Evolutionary conservation across 2,888 invertebrate genomes (phyloP).

Genomic region (Tipula unca): DNA sequence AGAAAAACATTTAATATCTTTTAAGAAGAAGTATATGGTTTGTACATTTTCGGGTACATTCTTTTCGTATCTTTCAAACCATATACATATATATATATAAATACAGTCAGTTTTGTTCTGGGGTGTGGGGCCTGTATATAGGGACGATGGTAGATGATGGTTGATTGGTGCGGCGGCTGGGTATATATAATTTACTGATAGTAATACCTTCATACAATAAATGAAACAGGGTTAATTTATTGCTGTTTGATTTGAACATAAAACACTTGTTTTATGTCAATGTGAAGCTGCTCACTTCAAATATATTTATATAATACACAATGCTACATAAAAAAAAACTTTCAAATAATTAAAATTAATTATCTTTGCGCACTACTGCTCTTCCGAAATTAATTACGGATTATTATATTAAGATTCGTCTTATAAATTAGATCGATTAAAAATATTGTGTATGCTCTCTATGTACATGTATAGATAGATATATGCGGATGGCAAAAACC

Average conservation of each 20-base stretch:
- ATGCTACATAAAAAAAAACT: not conserved
- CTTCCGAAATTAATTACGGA: slow-evolving; percentile 14
- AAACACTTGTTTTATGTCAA: slow-evolving; percentile 14
- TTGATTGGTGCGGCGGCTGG: not conserved
- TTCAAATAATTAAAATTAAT: slow-evolving; percentile 14
- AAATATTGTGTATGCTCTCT: not conserved
- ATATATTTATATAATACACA: not conserved
- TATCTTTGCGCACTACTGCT: slow-evolving; percentile 8
- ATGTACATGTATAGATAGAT: not conserved
- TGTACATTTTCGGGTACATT: not conserved
- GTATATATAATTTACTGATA: not conserved
- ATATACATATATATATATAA: not conserved
- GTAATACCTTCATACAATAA: not conserved
- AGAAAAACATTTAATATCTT: slow-evolving; percentile 14
- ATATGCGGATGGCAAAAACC: not conserved
- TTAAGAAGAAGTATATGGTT: not conserved
- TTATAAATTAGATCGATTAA: not conserved
- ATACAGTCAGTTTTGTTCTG: not conserved
- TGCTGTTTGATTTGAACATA: not conserved
- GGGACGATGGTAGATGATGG: not conserved
- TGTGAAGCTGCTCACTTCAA: not conserved
- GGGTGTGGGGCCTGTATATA: not conserved
- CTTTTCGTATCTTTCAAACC: not conserved
- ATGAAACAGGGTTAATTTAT: not conserved
- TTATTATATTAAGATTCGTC: not conserved